Conservation (phyloP, 2,113 vertebrate genomes). For the Trinectes maculatus region DNA sequence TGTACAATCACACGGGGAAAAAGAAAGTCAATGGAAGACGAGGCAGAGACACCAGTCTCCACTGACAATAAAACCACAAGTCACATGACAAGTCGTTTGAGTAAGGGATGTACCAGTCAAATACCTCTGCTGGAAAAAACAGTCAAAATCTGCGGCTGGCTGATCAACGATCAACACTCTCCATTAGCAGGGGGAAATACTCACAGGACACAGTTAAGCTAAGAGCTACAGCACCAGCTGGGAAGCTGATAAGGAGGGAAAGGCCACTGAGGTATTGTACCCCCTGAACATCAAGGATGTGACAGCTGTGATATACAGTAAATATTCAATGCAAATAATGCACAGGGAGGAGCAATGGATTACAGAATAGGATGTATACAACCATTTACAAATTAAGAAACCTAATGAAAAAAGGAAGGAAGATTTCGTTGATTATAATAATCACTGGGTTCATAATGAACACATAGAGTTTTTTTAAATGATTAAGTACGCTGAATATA, state of each 20-base stretch:
- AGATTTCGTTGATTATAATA: too few relatives aligned
- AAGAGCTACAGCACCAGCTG: conserved; percentile 18
- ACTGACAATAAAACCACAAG: background rate
- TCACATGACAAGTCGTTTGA: too few relatives aligned
- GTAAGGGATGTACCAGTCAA: background rate
- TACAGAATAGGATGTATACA: background rate
- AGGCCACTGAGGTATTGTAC: conserved; percentile 20
- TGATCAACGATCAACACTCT: background rate
- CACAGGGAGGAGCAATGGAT: background rate
- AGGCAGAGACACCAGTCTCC: background rate
- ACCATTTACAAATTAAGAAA: background rate
- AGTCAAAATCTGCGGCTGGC: conserved; percentile 16
- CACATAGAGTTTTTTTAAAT: too few relatives aligned
- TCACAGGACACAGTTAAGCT: conserved; percentile 11
- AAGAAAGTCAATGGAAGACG: background rate
- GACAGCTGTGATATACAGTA: conserved; percentile 5
- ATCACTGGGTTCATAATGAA: too few relatives aligned
- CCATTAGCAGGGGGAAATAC: conserved; percentile 9
- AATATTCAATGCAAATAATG: background rate
- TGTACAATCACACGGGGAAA: background rate
- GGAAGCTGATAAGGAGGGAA: conserved; percentile 40
- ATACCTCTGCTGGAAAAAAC: background rate
- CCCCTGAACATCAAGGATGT: background rate
- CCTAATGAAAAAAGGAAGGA: too few relatives aligned
- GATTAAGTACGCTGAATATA: too few relatives aligned